A percentile compares a stretch with the other conserved stretches of the same genome.
phyloP scores from a whole-genome alignment of 2,797 vertebrate genomes.

The Peromyscus nudipes region DNA sequence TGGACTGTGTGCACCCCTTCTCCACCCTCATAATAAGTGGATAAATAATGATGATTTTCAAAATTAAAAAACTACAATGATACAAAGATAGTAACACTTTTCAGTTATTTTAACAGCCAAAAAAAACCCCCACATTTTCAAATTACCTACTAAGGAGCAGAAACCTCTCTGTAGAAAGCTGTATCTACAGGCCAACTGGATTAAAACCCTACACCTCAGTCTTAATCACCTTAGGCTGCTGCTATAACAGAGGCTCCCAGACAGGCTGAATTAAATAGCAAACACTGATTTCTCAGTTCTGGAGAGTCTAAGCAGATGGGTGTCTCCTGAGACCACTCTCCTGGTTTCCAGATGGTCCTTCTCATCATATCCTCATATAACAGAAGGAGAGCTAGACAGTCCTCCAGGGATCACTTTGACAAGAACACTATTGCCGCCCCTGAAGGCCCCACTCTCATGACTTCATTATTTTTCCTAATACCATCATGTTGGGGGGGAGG shows the following conservation, averaged over 20 bases:
- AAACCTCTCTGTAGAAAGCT: slow-evolving; percentile 2
- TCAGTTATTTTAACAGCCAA: slow-evolving; percentile 43
- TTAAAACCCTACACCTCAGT: neutral
- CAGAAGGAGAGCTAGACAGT: neutral
- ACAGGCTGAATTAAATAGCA: neutral
- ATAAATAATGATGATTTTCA: neutral
- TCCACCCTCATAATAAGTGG: neutral
- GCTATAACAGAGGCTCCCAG: neutral
- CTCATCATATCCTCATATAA: neutral
- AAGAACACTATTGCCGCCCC: neutral
- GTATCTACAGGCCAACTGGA: neutral
- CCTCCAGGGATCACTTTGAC: neutral
- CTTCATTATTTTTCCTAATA: neutral
- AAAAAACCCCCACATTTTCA: slow-evolving; percentile 14
- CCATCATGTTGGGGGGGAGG: neutral
- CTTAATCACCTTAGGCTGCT: neutral
- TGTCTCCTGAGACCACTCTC: neutral
- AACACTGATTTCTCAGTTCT: neutral
- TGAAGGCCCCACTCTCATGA: neutral
- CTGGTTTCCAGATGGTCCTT: neutral
- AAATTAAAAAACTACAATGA: neutral
- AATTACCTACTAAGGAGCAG: neutral
- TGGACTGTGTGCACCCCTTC: neutral
- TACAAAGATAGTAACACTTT: slow-evolving; percentile 20
- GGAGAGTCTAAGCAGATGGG: neutral